Percentiles rank a stretch among this genome's conserved stretches.
Conservation (phyloP, 2,113 vertebrate genomes). For the Hippocampus barbouri region DNA sequence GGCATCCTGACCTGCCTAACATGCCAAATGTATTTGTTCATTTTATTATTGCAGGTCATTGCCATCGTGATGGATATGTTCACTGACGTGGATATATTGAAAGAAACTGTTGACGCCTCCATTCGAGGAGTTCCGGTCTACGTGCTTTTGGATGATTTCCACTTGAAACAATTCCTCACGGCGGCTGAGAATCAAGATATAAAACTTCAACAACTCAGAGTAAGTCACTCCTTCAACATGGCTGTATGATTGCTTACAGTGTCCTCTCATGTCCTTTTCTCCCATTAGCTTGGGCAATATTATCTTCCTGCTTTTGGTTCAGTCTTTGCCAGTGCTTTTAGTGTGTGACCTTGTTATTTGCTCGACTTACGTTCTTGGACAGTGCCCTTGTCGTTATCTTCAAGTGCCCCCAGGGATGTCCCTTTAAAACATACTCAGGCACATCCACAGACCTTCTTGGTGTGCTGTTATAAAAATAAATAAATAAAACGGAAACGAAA, state of each 20-base stretch:
- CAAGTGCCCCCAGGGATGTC: neutral
- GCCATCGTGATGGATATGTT: constrained; percentile 93
- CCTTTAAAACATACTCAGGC: neutral
- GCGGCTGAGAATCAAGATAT: constrained; percentile 89
- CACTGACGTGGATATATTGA: constrained; percentile 94
- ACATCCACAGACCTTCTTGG: no score
- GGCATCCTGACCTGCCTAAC: neutral
- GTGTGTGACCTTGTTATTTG: constrained; percentile 3
- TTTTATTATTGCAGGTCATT: constrained; percentile 78
- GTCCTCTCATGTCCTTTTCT: neutral
- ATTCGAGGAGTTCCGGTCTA: constrained; percentile 85
- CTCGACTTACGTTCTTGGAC: neutral
- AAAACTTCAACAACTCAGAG: constrained; percentile 88
- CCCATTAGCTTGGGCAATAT: neutral
- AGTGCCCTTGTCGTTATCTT: neutral
- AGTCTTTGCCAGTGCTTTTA: neutral
- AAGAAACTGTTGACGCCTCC: constrained; percentile 87
- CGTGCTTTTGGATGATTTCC: constrained; percentile 83
- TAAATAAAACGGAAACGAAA: neutral
- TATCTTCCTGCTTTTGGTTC: neutral
- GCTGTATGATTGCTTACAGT: neutral
- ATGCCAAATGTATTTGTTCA: constrained; percentile 13
- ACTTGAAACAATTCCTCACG: constrained; percentile 82
- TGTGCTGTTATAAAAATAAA: neutral
- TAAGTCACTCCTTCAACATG: constrained; percentile 64